Evolutionary conservation across 2,888 invertebrate genomes (phyloP).

Genomic region (Eupithecia dodoneata): DNA sequence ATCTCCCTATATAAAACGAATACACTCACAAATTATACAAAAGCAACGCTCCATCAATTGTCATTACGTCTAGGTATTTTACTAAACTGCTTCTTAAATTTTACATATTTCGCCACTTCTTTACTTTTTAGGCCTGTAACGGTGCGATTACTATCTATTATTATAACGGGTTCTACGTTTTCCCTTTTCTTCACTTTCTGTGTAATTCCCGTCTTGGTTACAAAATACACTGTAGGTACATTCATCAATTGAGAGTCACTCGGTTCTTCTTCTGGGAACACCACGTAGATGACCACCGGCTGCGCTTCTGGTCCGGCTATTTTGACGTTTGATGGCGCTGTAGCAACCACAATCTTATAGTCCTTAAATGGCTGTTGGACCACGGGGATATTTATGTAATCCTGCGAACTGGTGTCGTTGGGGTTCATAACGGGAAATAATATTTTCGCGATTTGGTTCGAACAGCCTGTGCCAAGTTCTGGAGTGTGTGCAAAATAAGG

Average conservation of each 20-base stretch:
- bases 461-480: slow-evolving; percentile 51
- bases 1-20: not conserved
- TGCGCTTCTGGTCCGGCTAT: slow-evolving; percentile 52
- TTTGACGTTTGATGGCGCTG: slow-evolving; percentile 65
- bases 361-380: slow-evolving; percentile 58
- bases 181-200: slow-evolving; percentile 45
- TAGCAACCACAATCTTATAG: slow-evolving; percentile 71
- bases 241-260: slow-evolving; percentile 45
- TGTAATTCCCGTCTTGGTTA: slow-evolving; percentile 51
- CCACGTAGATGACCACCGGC: slow-evolving; percentile 64
- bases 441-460: slow-evolving; percentile 64
- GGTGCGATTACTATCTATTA: slow-evolving; percentile 71
- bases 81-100: slow-evolving; percentile 65
- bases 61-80: slow-evolving; percentile 30
- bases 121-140: slow-evolving; percentile 72
- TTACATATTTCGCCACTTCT: slow-evolving; percentile 64
- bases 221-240: slow-evolving; percentile 70
- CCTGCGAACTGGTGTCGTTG: slow-evolving; percentile 21
- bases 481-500: slow-evolving; percentile 47
- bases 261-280: slow-evolving; percentile 61
- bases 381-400: slow-evolving; percentile 64
- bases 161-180: slow-evolving; percentile 59
- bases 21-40: not conserved
- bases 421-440: slow-evolving; percentile 46
- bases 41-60: not conserved